Conservation (phyloP, 2,113 vertebrate species). For the Pithys albifrons region DNA sequence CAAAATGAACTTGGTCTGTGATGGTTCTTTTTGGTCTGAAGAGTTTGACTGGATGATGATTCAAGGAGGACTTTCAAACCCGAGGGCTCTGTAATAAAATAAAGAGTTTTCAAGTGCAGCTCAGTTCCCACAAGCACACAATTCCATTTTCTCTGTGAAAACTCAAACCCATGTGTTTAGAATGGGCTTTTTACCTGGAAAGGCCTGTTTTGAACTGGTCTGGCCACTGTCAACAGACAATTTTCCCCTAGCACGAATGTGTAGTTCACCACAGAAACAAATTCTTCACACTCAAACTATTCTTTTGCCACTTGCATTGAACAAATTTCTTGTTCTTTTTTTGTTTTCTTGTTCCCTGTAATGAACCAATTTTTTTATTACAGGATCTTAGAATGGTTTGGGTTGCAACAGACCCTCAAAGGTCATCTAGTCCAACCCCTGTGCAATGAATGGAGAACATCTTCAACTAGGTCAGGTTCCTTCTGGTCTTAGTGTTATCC, state of each 20-base stretch:
- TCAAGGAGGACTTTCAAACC: not conserved
- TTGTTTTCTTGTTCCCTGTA: not conserved
- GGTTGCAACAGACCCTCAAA: not conserved
- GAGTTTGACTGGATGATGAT: not conserved
- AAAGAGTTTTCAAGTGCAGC: not conserved
- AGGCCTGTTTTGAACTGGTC: not conserved
- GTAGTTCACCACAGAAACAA: not conserved
- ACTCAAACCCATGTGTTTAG: not conserved
- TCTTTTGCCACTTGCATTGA: not conserved
- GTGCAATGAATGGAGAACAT: too few relatives aligned
- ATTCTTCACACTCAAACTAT: not conserved
- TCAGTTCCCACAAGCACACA: fast-evolving
- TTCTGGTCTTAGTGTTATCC: not conserved
- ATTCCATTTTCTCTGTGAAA: not conserved
- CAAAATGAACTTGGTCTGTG: not conserved
- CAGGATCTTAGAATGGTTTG: not conserved
- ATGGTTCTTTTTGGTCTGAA: not conserved
- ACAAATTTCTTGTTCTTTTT: not conserved
- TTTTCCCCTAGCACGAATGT: not conserved
- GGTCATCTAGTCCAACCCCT: not conserved
- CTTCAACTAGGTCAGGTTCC: not conserved
- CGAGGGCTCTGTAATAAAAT: not conserved
- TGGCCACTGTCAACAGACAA: not conserved
- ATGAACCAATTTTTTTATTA: not conserved
- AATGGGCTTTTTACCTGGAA: fast-evolving